These are phyloP conservation scores for Cephalophus harveyi DNA, from an alignment of 2,113 vertebrate species.

Conservation along the genomic window DNA sequence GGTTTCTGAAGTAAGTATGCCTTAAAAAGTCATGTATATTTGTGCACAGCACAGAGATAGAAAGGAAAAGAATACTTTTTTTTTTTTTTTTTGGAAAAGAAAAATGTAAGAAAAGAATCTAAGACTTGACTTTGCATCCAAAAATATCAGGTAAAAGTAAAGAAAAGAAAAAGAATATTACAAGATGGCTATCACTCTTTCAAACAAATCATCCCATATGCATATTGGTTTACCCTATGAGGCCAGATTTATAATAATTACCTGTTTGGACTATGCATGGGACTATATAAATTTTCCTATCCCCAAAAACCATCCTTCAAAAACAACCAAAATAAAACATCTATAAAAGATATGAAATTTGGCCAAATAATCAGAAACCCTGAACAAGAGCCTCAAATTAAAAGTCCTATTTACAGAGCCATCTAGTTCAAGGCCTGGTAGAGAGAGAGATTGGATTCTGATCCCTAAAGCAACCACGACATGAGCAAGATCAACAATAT, in stretches of 20 bases:
- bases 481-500: background rate
- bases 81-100: background rate
- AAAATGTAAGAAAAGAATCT: background rate
- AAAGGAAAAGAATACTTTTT: background rate
- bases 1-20: background rate
- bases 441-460: background rate
- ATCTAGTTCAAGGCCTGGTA: background rate
- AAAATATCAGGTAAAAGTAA: background rate
- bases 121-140: background rate
- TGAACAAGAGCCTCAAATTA: background rate
- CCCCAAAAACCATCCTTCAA: background rate
- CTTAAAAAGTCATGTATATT: background rate
- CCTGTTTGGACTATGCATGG: background rate
- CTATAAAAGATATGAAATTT: background rate
- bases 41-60: background rate
- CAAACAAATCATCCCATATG: background rate
- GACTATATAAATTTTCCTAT: background rate
- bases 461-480: background rate
- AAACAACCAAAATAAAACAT: background rate
- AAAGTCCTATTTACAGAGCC: background rate
- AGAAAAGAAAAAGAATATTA: background rate
- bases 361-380: background rate
- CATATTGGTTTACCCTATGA: background rate
- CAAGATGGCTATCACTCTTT: background rate
- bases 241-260: background rate